Evolutionary conservation across 2,888 invertebrate genomes (phyloP).

Genomic region (Proisotoma minuta): DNA sequence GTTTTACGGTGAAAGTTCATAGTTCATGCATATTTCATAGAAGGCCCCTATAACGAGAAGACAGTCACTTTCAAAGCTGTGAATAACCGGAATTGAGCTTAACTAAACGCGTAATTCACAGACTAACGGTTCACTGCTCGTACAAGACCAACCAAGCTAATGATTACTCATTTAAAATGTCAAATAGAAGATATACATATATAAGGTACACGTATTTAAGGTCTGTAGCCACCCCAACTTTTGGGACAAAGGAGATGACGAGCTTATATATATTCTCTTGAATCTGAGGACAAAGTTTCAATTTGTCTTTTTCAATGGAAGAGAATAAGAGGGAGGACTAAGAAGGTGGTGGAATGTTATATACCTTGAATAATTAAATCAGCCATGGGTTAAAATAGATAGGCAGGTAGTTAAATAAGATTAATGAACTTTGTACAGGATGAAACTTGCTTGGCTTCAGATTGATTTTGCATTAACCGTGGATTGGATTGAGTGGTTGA

Average conservation of each 20-base stretch:
- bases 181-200: neutral
- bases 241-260: neutral
- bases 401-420: constrained; percentile 6
- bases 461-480: neutral
- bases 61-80: neutral
- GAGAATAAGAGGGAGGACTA: neutral
- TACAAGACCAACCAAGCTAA: neutral
- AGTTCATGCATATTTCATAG: constrained; percentile 4
- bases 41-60: neutral
- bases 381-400: neutral
- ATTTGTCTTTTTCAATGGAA: neutral
- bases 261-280: neutral
- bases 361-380: neutral
- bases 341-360: neutral
- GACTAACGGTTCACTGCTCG: neutral
- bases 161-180: constrained; percentile 16
- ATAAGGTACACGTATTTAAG: too few relatives aligned
- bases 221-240: neutral
- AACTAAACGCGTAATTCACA: constrained; percentile 2
- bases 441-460: neutral
- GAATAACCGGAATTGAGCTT: neutral
- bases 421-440: neutral
- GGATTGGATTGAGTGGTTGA: neutral
- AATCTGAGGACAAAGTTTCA: neutral
- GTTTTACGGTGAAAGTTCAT: neutral